phyloP scores from a whole-genome alignment of 2,888 invertebrate species.

The Ashinkailepas kermadecensis region DNA sequence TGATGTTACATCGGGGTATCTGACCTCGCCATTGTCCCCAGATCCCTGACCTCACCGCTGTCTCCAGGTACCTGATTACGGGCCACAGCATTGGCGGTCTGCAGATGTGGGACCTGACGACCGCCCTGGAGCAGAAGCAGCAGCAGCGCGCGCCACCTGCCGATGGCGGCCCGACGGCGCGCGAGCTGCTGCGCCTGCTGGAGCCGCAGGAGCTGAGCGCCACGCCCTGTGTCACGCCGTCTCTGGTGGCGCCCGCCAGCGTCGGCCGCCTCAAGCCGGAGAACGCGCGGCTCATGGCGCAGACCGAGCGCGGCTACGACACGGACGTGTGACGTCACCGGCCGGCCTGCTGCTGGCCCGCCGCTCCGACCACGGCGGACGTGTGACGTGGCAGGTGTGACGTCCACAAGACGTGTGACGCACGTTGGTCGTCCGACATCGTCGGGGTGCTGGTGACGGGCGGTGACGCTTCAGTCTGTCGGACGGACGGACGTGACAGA shows the following conservation, averaged over 20 bases:
- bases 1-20: too few species aligned
- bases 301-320: background rate
- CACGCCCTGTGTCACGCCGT: conserved; percentile 71
- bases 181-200: conserved; percentile 79
- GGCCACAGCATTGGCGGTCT: conserved; percentile 88
- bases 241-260: conserved; percentile 43
- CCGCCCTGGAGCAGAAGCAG: conserved; percentile 66
- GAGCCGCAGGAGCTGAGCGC: conserved; percentile 90
- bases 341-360: background rate
- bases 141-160: conserved; percentile 34
- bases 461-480: too few species aligned
- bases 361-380: background rate
- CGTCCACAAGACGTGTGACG: too few species aligned
- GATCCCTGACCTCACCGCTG: background rate
- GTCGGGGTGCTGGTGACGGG: too few species aligned
- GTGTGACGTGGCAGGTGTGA: background rate
- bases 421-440: too few species aligned
- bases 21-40: too few species aligned
- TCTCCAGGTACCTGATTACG: conserved; percentile 58
- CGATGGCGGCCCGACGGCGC: conserved; percentile 85
- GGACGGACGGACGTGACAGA: too few species aligned
- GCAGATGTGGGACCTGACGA: conserved; percentile 98
- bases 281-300: background rate
- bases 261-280: background rate
- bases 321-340: conserved; percentile 1